A percentile compares a stretch with the other conserved stretches of the same genome.
Conservation (phyloP, 2,113 vertebrate genomes). For the Rattus norvegicus region DNA sequence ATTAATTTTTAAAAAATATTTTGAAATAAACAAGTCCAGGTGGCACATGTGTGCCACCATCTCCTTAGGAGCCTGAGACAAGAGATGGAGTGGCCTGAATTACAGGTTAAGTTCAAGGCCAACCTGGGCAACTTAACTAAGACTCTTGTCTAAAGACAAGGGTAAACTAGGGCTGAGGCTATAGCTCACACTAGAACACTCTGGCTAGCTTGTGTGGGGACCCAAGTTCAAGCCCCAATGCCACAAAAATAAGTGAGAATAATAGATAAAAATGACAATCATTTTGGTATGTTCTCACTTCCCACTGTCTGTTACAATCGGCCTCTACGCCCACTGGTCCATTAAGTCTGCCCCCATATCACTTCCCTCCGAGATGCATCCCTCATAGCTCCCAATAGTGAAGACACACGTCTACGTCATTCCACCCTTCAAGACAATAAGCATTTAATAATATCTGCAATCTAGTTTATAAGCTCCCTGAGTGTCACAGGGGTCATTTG, state of each 20-base stretch:
- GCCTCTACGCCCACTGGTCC: not conserved
- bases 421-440: not conserved
- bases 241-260: not conserved
- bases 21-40: not conserved
- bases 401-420: not conserved
- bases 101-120: not conserved
- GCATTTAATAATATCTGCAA: not conserved
- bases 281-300: not conserved
- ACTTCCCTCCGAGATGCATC: not conserved
- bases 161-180: not conserved
- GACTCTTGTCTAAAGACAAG: not conserved
- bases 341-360: not conserved
- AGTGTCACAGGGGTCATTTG: not conserved
- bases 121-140: not conserved
- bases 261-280: not conserved
- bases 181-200: not conserved
- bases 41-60: not conserved
- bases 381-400: not conserved
- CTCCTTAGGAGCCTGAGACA: not conserved
- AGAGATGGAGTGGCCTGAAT: not conserved
- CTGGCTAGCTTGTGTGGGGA: not conserved
- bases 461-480: not conserved
- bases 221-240: too few relatives aligned
- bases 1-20: constrained; percentile 3
- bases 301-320: not conserved